Evolutionary conservation across 1,140 invertebrate species (phyloP).

Genomic region (Sarcophaga peregrina): DNA sequence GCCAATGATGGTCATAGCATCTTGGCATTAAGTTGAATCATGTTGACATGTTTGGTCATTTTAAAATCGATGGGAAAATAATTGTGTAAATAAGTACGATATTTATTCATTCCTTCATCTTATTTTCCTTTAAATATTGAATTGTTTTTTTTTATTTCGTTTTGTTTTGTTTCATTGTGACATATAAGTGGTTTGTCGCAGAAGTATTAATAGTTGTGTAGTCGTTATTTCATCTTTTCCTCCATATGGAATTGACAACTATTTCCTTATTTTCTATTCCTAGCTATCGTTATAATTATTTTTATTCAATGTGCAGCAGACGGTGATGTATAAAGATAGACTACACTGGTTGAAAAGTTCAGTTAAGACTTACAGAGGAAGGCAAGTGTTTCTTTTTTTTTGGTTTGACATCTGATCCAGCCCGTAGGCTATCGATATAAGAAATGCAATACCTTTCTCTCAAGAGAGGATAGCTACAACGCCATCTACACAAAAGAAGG

Average conservation of each 20-base stretch:
- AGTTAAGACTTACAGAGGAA: too few species aligned
- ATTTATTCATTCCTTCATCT: neutral
- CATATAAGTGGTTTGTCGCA: neutral
- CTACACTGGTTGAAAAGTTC: too few species aligned
- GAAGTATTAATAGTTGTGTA: neutral
- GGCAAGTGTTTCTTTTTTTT: too few species aligned
- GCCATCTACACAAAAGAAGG: too few species aligned
- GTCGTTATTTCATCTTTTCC: neutral
- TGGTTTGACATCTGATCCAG: too few species aligned
- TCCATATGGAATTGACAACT: conserved; percentile 29
- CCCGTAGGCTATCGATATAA: too few species aligned
- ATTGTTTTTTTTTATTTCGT: neutral
- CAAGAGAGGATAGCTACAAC: too few species aligned
- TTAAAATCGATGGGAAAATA: conserved; percentile 40
- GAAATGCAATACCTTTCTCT: too few species aligned
- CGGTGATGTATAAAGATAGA: too few species aligned
- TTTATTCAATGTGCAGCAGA: neutral
- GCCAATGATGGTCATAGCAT: conserved; percentile 39
- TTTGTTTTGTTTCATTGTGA: neutral
- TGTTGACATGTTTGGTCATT: conserved; percentile 36
- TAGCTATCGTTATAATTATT: conserved; percentile 16
- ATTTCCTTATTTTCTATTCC: conserved; percentile 36
- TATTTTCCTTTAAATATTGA: too few species aligned
- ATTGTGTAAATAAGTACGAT: conserved; percentile 30
- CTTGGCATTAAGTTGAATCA: neutral